Evolutionary conservation across 1,140 invertebrate species (phyloP).

Genomic region (Halictus rubicundus): DNA sequence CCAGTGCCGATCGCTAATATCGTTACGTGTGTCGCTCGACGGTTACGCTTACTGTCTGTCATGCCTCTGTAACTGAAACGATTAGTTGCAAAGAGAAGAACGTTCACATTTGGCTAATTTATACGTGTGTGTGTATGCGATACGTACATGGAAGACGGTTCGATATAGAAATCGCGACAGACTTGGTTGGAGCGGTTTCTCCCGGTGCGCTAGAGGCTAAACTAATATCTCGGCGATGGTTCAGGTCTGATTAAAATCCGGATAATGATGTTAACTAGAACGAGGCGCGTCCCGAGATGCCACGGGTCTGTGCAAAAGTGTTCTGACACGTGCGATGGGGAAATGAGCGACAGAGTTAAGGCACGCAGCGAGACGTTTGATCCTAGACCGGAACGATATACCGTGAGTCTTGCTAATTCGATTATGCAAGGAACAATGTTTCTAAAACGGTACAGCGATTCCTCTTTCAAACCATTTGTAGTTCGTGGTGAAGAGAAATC

Average conservation of each 20-base stretch:
- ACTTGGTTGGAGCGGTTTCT: not conserved
- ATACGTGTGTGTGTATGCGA: slow-evolving; percentile 27
- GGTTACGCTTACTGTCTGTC: slow-evolving; percentile 24
- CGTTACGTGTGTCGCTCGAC: slow-evolving; percentile 8
- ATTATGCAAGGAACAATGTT: not conserved
- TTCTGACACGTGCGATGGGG: not conserved
- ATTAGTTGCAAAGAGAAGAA: too few species aligned
- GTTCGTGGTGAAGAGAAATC: too few species aligned
- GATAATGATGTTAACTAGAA: slow-evolving; percentile 33
- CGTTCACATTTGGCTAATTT: slow-evolving; percentile 14
- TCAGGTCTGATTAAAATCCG: slow-evolving; percentile 40
- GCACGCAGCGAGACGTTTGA: not conserved
- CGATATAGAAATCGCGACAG: not conserved
- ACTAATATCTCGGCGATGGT: slow-evolving; percentile 48
- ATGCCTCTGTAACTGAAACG: slow-evolving; percentile 47
- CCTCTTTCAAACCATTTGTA: too few species aligned
- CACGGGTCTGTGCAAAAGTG: slow-evolving; percentile 29
- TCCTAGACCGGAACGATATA: not conserved
- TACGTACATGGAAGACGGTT: slow-evolving; percentile 26
- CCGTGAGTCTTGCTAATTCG: not conserved
- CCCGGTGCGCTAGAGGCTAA: slow-evolving; percentile 46
- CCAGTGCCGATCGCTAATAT: not conserved
- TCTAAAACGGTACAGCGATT: too few species aligned
- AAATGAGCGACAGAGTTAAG: not conserved
- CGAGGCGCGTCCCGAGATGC: slow-evolving; percentile 16